Percentiles rank a stretch among this genome's conserved stretches.
phyloP scores from a whole-genome alignment of 1,140 invertebrate species.

The Pseudomyrmex concolor region DNA sequence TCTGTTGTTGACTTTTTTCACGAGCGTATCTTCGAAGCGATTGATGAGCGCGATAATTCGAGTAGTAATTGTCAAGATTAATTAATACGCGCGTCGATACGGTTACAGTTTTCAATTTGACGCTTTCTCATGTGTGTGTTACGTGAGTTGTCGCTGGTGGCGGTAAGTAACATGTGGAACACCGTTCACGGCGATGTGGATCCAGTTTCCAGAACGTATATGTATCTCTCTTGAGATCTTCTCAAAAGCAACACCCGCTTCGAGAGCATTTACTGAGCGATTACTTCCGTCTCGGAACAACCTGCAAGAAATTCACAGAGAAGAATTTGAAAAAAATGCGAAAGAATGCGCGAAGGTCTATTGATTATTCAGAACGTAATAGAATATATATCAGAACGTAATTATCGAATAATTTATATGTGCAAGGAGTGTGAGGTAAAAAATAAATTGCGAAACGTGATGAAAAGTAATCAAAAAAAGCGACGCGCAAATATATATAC shows the following conservation, averaged over 20 bases:
- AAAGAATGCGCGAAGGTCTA: conserved; percentile 8
- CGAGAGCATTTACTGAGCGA: conserved; percentile 12
- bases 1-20: too few species aligned
- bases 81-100: background rate
- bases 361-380: background rate
- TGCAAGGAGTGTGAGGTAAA: too few species aligned
- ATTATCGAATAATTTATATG: too few species aligned
- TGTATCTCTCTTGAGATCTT: conserved; percentile 41
- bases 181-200: conserved; percentile 18
- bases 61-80: conserved; percentile 26
- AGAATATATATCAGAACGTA: background rate
- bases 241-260: conserved; percentile 3
- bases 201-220: conserved; percentile 6
- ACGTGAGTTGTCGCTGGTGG: background rate
- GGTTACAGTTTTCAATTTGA: background rate
- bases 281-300: conserved; percentile 35
- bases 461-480: too few species aligned
- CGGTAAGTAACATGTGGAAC: conserved; percentile 14
- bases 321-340: background rate
- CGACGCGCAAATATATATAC: too few species aligned
- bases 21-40: background rate
- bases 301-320: conserved; percentile 20
- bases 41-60: background rate
- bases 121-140: background rate
- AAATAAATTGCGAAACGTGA: too few species aligned